phyloP scores from a whole-genome alignment of 1,140 invertebrate genomes.

The Bacillus rossius region DNA sequence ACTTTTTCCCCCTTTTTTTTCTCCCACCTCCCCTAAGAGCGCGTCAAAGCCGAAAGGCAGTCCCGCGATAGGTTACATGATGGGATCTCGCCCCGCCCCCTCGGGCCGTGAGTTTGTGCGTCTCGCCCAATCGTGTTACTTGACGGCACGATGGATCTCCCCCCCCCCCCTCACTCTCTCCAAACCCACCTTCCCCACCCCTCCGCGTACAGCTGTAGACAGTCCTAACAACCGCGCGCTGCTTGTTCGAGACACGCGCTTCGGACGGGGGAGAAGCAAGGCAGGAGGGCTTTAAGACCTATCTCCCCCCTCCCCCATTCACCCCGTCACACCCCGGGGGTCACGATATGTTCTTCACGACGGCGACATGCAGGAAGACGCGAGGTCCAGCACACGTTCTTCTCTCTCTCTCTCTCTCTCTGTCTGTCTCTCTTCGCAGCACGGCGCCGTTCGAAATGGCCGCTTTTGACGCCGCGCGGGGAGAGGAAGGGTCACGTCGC shows the following conservation, averaged over 20 bases:
- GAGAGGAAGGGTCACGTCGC: too few relatives aligned
- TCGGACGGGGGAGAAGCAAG: too few relatives aligned
- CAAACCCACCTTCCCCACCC: too few relatives aligned
- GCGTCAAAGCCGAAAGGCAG: conserved; percentile 15
- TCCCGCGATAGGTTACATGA: conserved; percentile 21
- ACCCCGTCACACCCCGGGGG: not conserved
- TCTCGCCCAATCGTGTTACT: conserved; percentile 22
- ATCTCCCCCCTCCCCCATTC: conserved; percentile 5
- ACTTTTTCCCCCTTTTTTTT: conserved; percentile 18
- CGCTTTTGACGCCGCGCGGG: too few relatives aligned
- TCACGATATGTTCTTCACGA: not conserved
- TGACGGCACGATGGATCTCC: conserved; percentile 21
- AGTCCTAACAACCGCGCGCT: conserved; percentile 10
- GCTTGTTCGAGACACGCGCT: conserved; percentile 15
- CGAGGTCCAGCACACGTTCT: too few relatives aligned
- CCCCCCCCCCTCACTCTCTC: too few relatives aligned
- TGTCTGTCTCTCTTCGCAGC: too few relatives aligned
- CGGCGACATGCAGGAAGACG: too few relatives aligned
- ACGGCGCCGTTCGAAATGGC: too few relatives aligned
- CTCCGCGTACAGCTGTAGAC: conserved; percentile 16
- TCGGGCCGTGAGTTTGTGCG: conserved; percentile 6
- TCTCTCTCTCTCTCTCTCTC: too few relatives aligned
- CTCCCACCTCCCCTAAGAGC: not conserved
- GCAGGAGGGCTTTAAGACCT: too few relatives aligned
- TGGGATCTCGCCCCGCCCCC: conserved; percentile 19